Evolutionary conservation across 2,797 vertebrate genomes (phyloP).

Genomic region (Odontamblyopus lacepedii): DNA sequence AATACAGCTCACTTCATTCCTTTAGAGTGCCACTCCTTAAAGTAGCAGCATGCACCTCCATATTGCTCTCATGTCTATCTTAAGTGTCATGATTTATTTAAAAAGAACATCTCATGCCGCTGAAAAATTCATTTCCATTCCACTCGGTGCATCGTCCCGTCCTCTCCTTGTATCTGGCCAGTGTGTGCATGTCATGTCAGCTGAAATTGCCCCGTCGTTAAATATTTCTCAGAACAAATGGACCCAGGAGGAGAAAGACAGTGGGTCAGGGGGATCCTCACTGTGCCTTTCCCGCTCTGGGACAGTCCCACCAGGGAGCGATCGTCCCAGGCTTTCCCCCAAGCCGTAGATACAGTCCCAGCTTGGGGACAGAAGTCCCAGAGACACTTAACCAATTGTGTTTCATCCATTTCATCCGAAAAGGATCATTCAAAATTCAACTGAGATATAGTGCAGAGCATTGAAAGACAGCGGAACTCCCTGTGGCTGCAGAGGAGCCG

Average conservation of each 20-base stretch:
- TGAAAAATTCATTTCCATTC: slow-evolving; percentile 84
- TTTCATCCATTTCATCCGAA: slow-evolving; percentile 73
- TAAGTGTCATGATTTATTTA: slow-evolving; percentile 87
- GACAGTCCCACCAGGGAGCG: slow-evolving; percentile 64
- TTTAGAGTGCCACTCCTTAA: slow-evolving; percentile 56
- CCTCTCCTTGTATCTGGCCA: slow-evolving; percentile 50
- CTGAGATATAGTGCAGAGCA: slow-evolving; percentile 37
- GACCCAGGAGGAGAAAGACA: slow-evolving; percentile 69
- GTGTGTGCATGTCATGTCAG: slow-evolving; percentile 74
- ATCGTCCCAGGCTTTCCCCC: slow-evolving; percentile 40
- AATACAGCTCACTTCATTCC: slow-evolving; percentile 40
- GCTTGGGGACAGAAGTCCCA: slow-evolving; percentile 77
- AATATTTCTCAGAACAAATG: slow-evolving; percentile 89
- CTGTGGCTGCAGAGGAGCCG: slow-evolving; percentile 12
- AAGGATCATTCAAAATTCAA: slow-evolving; percentile 79
- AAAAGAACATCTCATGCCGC: slow-evolving; percentile 79
- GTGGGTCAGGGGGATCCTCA: slow-evolving; percentile 46
- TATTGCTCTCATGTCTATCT: slow-evolving; percentile 78
- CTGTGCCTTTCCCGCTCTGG: slow-evolving; percentile 44
- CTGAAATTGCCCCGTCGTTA: slow-evolving; percentile 78
- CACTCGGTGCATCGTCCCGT: slow-evolving; percentile 72
- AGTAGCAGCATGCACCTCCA: slow-evolving; percentile 57
- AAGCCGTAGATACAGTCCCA: slow-evolving; percentile 51
- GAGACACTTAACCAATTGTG: slow-evolving; percentile 76
- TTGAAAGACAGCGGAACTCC: slow-evolving; percentile 47